These are phyloP conservation scores for Chaunax sp. DNA, from an alignment of 2,797 vertebrate species.

Conservation along the genomic window DNA sequence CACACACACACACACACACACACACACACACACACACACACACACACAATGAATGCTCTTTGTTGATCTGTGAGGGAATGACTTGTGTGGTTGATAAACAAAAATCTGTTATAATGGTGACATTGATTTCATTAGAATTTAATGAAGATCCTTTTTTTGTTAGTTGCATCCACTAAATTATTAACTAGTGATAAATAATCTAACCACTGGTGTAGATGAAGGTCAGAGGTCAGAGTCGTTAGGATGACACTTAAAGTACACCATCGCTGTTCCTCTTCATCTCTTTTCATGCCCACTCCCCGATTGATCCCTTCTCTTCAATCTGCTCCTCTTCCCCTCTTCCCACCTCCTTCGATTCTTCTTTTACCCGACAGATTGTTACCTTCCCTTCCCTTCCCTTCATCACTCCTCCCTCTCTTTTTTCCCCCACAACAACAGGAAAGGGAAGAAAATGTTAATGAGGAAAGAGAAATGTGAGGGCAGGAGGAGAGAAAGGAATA, in stretches of 20 bases:
- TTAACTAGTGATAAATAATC: too few species aligned
- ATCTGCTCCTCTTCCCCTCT: neutral
- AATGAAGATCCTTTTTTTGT: too few species aligned
- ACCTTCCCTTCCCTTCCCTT: neutral
- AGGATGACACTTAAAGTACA: neutral
- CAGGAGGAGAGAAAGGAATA: constrained; percentile 37
- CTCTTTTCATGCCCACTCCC: neutral
- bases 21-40: constrained; percentile 12
- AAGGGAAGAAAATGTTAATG: constrained; percentile 10
- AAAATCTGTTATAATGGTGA: too few species aligned
- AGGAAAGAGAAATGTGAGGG: constrained; percentile 28
- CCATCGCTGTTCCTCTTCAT: constrained; percentile 6
- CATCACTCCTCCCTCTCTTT: constrained; percentile 1
- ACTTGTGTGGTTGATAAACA: too few species aligned
- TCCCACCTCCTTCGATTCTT: constrained; percentile 1
- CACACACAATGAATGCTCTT: neutral
- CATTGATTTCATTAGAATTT: too few species aligned
- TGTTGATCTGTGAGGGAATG: too few species aligned
- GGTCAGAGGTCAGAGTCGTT: constrained; percentile 35
- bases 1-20: constrained; percentile 1
- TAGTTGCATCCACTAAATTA: too few species aligned
- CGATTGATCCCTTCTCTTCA: neutral
- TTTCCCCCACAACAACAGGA: neutral
- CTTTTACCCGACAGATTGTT: neutral
- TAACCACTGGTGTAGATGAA: neutral